Conservation (phyloP, 1,140 invertebrate species). For the Mycetomoellerius zeteki region DNA sequence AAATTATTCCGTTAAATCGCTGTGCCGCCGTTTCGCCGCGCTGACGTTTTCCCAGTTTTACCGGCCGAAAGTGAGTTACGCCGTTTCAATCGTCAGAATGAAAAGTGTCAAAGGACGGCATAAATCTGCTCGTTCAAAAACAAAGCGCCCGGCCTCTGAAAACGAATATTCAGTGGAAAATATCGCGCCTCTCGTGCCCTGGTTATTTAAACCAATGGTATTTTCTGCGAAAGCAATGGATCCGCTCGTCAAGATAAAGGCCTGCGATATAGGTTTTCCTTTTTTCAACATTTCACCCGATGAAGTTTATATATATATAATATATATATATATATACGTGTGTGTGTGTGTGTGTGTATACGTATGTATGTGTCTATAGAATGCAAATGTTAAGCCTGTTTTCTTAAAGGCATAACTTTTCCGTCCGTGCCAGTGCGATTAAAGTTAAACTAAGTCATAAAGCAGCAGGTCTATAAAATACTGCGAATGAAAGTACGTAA, state of each 20-base stretch:
- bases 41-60: conserved; percentile 65
- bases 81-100: conserved; percentile 70
- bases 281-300: neutral
- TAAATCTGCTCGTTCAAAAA: conserved; percentile 63
- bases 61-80: conserved; percentile 65
- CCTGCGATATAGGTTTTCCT: neutral
- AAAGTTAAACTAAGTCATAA: conserved; percentile 44
- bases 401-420: neutral
- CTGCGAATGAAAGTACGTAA: conserved; percentile 26
- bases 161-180: conserved; percentile 62
- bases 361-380: neutral
- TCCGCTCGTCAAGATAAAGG: conserved; percentile 49
- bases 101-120: conserved; percentile 61
- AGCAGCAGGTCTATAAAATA: conserved; percentile 12
- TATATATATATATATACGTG: neutral
- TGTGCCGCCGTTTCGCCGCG: conserved; percentile 20
- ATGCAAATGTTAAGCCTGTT: conserved; percentile 3
- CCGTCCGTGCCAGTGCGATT: conserved; percentile 19
- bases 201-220: conserved; percentile 55
- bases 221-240: conserved; percentile 49
- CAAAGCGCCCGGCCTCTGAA: conserved; percentile 50
- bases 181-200: conserved; percentile 50
- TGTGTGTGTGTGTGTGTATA: neutral
- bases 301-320: neutral
- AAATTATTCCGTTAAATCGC: conserved; percentile 77